Conservation (phyloP, 64 coral and sea anemone species). For the Pocillopora damicornis region DNA sequence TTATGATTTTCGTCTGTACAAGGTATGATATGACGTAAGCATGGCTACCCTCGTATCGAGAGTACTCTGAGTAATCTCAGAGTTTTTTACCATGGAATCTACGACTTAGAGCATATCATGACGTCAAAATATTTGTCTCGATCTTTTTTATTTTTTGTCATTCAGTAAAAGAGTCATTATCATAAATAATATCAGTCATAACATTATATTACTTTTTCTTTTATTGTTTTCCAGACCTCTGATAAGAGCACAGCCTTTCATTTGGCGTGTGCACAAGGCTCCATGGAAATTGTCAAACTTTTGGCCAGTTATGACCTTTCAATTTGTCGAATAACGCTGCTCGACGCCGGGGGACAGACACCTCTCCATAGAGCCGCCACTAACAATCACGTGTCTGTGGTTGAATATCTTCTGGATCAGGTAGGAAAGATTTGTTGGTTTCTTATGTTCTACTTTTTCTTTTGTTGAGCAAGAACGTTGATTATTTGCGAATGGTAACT, state of each 20-base stretch:
- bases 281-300: slow-evolving; percentile 56
- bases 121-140: no score
- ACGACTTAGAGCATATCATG: no score
- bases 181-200: background rate
- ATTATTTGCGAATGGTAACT: background rate
- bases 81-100: no score
- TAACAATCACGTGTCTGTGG: slow-evolving; percentile 39
- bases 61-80: no score
- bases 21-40: no score
- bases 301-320: slow-evolving; percentile 50
- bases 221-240: slow-evolving; percentile 19
- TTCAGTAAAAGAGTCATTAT: background rate
- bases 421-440: slow-evolving; percentile 51
- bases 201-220: background rate
- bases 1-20: no score
- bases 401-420: slow-evolving; percentile 73
- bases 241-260: slow-evolving; percentile 37
- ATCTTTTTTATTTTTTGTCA: background rate
- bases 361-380: slow-evolving; percentile 59
- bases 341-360: slow-evolving; percentile 43
- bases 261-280: slow-evolving; percentile 57
- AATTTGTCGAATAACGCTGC: slow-evolving; percentile 54
- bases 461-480: background rate
- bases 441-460: background rate
- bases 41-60: no score